Evolutionary conservation across 2,797 vertebrate species (phyloP), one percentile per base, ranked within the genome.

Genomic region (Esox masquinongy): DNA sequence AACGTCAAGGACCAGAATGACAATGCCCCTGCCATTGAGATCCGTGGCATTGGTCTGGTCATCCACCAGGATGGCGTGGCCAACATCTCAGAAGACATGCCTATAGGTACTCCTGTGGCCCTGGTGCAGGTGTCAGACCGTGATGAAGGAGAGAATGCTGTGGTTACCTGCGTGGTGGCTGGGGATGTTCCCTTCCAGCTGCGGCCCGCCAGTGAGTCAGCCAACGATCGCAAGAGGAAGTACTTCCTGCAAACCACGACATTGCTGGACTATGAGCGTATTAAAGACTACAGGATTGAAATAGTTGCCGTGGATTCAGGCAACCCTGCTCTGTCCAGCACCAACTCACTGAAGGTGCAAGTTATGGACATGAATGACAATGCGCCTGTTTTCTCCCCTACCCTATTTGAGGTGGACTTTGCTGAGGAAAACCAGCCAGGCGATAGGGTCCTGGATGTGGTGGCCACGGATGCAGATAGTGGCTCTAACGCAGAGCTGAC

Each of bases 201-300:
- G 0, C 94, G 95, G 29, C 96, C 96, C 74, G 97, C 96, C 8
- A 97, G 96, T 0, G 97, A 98, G 79, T 96, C 96, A 0, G 93
- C 95, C 70, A 99, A 95, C 0, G 97, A 98, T 80, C 95, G 95
- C 78, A 99, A 97, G 89, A 97, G 97, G 91, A 99, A 99, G 74
- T 99, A 99, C 82, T 99, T 99, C 88, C 91, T 99, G 51, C 96
- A 98, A 90, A 99, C 97, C 0, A 99, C 98, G 4, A 98, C 96
- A 0, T 91, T 95, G 0, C 91, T 99, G 66, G 98, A 99, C 94
- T 99, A 97, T 0, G 98, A 99, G 86, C 93, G 92, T 0, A 90
- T 97, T 50, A 96, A 96, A 88, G 96, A 97, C 66, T 99, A 99
- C 85, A 95, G 94, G 3, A 97, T 99, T 4, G 96, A 98, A 90